A percentile compares a stretch with the other conserved stretches of the same genome.
Evolutionary conservation across 2,113 vertebrate genomes (phyloP).

Genomic region (Ivindomyrus marchei): DNA sequence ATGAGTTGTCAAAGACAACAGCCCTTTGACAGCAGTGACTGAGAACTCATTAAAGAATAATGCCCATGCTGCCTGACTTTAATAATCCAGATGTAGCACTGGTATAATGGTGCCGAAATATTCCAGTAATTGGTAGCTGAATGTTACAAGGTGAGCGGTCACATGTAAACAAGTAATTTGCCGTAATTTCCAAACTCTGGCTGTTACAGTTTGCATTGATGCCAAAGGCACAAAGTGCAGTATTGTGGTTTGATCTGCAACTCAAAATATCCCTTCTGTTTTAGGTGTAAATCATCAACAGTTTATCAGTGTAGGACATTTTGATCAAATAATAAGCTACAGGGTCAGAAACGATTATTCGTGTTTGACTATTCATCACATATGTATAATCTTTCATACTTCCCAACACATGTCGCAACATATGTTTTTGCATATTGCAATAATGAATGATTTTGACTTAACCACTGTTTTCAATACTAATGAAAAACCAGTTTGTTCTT

Average conservation of each 20-base stretch:
- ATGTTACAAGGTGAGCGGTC: constrained; percentile 31
- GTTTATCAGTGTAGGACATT: neutral
- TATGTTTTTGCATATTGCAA: neutral
- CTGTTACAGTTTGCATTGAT: neutral
- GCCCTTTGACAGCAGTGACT: constrained; percentile 68
- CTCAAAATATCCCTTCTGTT: neutral
- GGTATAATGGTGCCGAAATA: constrained; percentile 55
- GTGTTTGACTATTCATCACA: neutral
- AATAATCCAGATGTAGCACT: constrained; percentile 61
- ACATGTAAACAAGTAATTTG: constrained; percentile 24
- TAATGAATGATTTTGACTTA: neutral
- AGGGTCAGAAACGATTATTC: neutral
- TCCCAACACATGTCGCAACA: neutral
- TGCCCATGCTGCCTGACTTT: constrained; percentile 52
- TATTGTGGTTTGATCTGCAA: neutral
- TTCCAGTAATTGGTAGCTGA: constrained; percentile 48
- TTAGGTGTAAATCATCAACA: neutral
- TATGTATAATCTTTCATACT: neutral
- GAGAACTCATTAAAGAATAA: constrained; percentile 76
- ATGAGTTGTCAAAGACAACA: constrained; percentile 68
- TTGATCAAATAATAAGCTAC: neutral
- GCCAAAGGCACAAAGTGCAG: neutral
- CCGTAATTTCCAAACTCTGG: constrained; percentile 15
- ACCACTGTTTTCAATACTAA: neutral
- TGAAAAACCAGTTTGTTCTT: no score